Conservation (phyloP, 2,888 invertebrate genomes). For the Thyatira batis region DNA sequence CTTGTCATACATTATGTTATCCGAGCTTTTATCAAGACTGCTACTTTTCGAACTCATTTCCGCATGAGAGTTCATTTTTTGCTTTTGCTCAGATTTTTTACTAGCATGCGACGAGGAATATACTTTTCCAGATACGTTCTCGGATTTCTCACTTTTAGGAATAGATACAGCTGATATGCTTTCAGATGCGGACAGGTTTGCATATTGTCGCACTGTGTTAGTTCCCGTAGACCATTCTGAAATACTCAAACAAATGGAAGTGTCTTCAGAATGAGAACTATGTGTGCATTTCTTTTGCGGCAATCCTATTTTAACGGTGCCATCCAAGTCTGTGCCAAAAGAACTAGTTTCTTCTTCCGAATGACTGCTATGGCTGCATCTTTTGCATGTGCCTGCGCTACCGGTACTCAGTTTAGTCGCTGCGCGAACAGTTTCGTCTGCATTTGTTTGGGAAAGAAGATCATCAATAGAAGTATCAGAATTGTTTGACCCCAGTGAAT, state of each 20-base stretch:
- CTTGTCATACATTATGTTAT: slow-evolving; percentile 82
- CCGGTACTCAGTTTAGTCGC: slow-evolving; percentile 75
- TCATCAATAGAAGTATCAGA: slow-evolving; percentile 85
- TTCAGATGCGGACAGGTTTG: slow-evolving; percentile 87
- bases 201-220: slow-evolving; percentile 91
- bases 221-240: slow-evolving; percentile 95
- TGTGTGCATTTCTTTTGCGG: slow-evolving; percentile 92
- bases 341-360: slow-evolving; percentile 89
- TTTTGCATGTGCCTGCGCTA: slow-evolving; percentile 80
- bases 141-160: slow-evolving; percentile 84
- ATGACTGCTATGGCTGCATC: slow-evolving; percentile 87
- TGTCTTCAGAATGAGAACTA: slow-evolving; percentile 93
- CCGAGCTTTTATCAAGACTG: slow-evolving; percentile 81
- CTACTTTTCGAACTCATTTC: slow-evolving; percentile 83
- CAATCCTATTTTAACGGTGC: slow-evolving; percentile 90
- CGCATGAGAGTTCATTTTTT: slow-evolving; percentile 64
- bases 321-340: slow-evolving; percentile 90
- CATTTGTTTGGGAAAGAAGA: slow-evolving; percentile 81
- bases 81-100: slow-evolving; percentile 79
- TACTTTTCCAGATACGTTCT: slow-evolving; percentile 79
- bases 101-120: slow-evolving; percentile 81
- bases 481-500: slow-evolving; percentile 83
- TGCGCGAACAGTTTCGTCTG: slow-evolving; percentile 81
- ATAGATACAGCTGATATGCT: slow-evolving; percentile 84
- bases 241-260: slow-evolving; percentile 91